phyloP scores from a whole-genome alignment of 2,113 vertebrate species.

The Platysternon megacephalum region DNA sequence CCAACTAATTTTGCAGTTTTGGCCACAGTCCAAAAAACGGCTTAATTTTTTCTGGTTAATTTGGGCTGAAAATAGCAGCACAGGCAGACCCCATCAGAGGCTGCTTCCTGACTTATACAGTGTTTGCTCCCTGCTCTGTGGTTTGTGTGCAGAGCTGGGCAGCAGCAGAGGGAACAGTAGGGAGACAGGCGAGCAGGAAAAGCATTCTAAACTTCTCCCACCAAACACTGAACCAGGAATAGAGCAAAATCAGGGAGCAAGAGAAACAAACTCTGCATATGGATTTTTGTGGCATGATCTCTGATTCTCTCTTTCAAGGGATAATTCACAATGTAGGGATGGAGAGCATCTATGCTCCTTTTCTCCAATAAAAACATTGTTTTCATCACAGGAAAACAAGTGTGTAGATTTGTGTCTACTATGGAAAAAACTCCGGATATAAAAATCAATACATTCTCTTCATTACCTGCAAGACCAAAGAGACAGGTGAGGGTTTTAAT shows the following conservation, averaged over 20 bases:
- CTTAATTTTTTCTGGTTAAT: not conserved
- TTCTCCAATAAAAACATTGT: constrained; percentile 49
- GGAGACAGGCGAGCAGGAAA: not conserved
- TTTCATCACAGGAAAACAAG: constrained; percentile 73
- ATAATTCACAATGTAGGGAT: not conserved
- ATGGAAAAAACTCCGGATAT: constrained; percentile 65
- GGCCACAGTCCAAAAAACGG: not conserved
- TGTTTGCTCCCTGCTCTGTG: not conserved
- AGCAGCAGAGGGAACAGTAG: not conserved
- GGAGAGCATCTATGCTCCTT: constrained; percentile 2
- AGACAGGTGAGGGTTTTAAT: constrained; percentile 72
- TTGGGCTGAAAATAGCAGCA: not conserved
- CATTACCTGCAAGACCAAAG: constrained; percentile 33
- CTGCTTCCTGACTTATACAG: not conserved
- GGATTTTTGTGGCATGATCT: not conserved
- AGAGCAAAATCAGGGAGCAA: not conserved
- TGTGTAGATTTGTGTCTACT: constrained; percentile 68
- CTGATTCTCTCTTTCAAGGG: not conserved
- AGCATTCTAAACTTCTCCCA: not conserved
- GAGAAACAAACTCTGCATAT: not conserved
- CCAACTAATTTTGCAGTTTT: not conserved
- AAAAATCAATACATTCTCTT: not conserved
- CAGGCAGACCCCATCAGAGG: constrained; percentile 5
- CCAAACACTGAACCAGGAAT: not conserved
- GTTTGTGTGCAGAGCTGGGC: not conserved